phyloP scores from a whole-genome alignment of 2,888 invertebrate species.

The Drosophila rellima region DNA sequence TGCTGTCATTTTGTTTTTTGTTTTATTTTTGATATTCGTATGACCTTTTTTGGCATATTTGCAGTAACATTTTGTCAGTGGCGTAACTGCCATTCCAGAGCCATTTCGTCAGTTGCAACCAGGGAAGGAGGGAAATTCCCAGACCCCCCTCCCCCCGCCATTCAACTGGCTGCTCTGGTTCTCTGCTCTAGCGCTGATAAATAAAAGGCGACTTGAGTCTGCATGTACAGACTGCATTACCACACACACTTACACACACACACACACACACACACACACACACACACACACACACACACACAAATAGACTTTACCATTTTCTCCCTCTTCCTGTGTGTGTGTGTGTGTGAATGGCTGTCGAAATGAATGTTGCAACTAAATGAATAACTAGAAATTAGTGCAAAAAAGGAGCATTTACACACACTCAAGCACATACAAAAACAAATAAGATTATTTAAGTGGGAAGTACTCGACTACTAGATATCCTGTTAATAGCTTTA shows the following conservation, averaged over 20 bases:
- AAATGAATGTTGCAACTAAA: conserved; percentile 78
- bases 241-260: conserved; percentile 13
- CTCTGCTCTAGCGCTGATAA: conserved; percentile 73
- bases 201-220: conserved; percentile 62
- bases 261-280: conserved; percentile 23
- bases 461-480: background rate
- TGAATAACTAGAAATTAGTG: conserved; percentile 80
- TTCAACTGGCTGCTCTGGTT: conserved; percentile 24
- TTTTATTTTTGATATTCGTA: conserved; percentile 63
- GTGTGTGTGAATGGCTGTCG: conserved; percentile 57
- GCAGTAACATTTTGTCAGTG: conserved; percentile 73
- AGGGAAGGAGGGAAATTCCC: background rate
- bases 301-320: conserved; percentile 1
- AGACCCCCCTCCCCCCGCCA: no score
- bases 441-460: background rate
- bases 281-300: conserved; percentile 22
- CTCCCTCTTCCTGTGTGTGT: conserved; percentile 1
- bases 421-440: conserved; percentile 28
- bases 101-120: conserved; percentile 62
- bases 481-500: background rate
- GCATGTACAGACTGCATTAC: conserved; percentile 33
- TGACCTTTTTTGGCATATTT: conserved; percentile 79
- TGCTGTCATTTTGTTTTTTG: conserved; percentile 66
- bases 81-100: conserved; percentile 60
- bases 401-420: conserved; percentile 58